Base-by-base conservation (phyloP, 2,113 vertebrate genomes). In the Cnemophilus loriae region DNA sequence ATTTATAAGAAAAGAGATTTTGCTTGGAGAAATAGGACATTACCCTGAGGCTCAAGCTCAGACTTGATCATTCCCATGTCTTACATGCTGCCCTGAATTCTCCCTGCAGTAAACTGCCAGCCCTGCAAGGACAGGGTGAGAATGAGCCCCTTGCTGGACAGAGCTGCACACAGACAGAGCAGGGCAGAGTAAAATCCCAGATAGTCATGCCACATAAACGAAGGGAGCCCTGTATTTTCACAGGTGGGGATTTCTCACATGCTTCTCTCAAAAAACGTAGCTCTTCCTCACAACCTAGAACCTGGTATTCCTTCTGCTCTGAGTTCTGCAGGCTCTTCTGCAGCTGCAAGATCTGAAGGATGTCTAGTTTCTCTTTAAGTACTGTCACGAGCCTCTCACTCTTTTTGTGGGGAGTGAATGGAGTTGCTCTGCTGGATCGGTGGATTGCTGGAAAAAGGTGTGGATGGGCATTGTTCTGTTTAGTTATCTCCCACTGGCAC, bases 1-100 rank as follows among this genome's bases (percentile, higher is more conserved):
- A 95, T 96, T 92, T 77, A 69, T 82, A 89, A 93, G 79, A 95
- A 89, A 93, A 91, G 80, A 89, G 86, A 84, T 91, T 96, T 87
- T 87, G 49, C 92, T 95, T 89, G 90, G 76, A 97, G 88, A 96
- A 93, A 92, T 78, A 88, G 88, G 56, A 81, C 86, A 68, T 93
- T 78, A 95, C 64, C 27, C 86, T 30, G 60, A 81, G 80, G 76
- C 73, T 93, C 47, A 32, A 35, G 77, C 84, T 95, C 89, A 84
- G 60, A 81, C 64, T 93, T 91, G 79, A 84, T 81, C 41, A 46
- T 84, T 96, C 82, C 68, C 60, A 9, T 32, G 19, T 60, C 76
- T 86, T 84, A 77, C 30, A 63, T 0, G 0, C 53, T 92, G 86
- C 74, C 59, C 55, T 77, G 71, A 84, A 76, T 88, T 92, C 44